Conservation (phyloP, 2,888 invertebrate species). For the Orthosia gothica region DNA sequence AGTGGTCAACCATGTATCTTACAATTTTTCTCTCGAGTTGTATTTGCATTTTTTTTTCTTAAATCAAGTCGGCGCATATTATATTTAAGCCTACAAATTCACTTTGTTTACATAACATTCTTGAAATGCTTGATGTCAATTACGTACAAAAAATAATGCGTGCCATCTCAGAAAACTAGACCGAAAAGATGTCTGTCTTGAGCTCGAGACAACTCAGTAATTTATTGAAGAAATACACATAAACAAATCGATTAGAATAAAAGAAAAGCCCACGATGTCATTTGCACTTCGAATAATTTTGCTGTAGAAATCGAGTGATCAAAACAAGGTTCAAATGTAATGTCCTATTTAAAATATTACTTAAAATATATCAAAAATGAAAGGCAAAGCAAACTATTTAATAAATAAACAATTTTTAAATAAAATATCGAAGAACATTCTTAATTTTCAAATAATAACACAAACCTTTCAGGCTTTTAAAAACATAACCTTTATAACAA, state of each 20-base stretch:
- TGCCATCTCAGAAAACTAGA: background rate
- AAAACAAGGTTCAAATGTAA: too few species aligned
- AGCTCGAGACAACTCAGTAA: background rate
- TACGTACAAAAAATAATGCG: background rate
- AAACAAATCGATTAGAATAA: background rate
- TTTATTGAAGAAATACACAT: slow-evolving; percentile 6
- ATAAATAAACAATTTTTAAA: too few species aligned
- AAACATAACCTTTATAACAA: background rate
- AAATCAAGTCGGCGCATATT: background rate
- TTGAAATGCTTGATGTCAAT: background rate
- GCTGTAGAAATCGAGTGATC: too few species aligned
- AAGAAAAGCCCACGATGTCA: background rate
- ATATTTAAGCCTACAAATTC: background rate
- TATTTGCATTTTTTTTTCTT: too few species aligned
- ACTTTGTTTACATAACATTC: background rate
- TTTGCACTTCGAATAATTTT: background rate
- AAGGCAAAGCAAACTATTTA: too few species aligned
- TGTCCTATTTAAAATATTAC: too few species aligned
- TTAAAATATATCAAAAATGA: too few species aligned
- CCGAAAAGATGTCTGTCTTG: slow-evolving; percentile 9
- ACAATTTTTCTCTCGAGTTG: background rate
- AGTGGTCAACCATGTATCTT: background rate
- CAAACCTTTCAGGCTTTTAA: background rate
- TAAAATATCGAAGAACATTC: background rate
- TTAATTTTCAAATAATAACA: background rate